Conservation (phyloP, 2,797 vertebrate species). For the Chloroceryle amazona region DNA sequence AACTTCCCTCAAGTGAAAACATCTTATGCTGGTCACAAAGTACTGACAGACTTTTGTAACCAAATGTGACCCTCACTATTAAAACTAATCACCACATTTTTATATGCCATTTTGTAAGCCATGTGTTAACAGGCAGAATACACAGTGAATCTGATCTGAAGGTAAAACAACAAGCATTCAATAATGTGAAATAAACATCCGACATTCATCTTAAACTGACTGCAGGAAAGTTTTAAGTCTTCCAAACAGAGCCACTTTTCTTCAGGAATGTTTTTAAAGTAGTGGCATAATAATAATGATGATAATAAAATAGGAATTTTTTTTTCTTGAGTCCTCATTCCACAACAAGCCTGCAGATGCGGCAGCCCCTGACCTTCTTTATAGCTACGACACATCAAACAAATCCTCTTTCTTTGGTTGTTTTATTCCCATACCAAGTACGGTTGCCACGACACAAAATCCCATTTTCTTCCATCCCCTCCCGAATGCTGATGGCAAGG, state of each 20-base stretch:
- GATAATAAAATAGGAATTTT: neutral
- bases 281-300: neutral
- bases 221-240: neutral
- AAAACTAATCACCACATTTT: slow-evolving; percentile 39
- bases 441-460: neutral
- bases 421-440: slow-evolving; percentile 1
- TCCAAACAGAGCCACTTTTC: neutral
- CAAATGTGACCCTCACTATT: slow-evolving; percentile 57
- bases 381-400: neutral
- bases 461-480: slow-evolving; percentile 2
- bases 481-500: slow-evolving; percentile 6
- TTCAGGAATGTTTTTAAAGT: neutral
- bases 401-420: neutral
- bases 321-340: neutral
- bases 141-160: neutral
- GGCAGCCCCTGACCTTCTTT: neutral
- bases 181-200: neutral
- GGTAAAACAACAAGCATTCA: neutral
- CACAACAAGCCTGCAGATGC: neutral
- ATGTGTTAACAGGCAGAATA: slow-evolving; percentile 56
- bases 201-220: neutral
- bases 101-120: slow-evolving; percentile 15
- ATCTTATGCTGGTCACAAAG: slow-evolving; percentile 60
- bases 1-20: slow-evolving; percentile 56
- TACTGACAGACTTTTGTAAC: slow-evolving; percentile 57